Conservation (phyloP, 1,140 invertebrate species). For the Thalassaphorura encarpata region DNA sequence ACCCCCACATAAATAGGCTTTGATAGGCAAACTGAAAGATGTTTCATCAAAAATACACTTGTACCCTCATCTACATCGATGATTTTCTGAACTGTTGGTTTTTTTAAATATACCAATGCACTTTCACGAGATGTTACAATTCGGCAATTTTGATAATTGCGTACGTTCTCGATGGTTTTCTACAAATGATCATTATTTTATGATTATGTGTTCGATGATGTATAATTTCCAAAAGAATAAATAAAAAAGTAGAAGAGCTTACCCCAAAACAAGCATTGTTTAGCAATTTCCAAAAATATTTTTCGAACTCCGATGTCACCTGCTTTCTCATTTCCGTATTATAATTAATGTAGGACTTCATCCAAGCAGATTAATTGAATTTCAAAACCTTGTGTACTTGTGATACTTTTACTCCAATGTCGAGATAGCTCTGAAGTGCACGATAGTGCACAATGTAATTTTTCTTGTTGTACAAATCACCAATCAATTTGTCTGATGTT, state of each 20-base stretch:
- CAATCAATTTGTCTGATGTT: conserved; percentile 6
- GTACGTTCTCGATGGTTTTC: neutral
- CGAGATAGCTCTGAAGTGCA: conserved; percentile 3
- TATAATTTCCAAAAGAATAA: too few relatives aligned
- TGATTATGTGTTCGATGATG: too few relatives aligned
- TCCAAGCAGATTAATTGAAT: conserved; percentile 6
- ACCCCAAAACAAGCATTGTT: conserved; percentile 41
- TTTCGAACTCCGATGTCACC: conserved; percentile 38
- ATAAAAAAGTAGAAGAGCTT: too few relatives aligned
- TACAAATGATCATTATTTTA: too few relatives aligned
- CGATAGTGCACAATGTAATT: conserved; percentile 12
- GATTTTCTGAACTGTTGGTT: conserved; percentile 35
- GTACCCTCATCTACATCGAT: conserved; percentile 37
- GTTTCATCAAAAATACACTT: conserved; percentile 36
- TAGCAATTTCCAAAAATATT: conserved; percentile 40
- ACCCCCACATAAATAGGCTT: conserved; percentile 40
- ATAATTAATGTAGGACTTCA: conserved; percentile 4
- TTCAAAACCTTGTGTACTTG: neutral
- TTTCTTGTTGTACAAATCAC: conserved; percentile 2
- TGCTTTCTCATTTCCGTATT: conserved; percentile 31
- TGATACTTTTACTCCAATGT: neutral
- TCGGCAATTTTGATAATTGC: neutral
- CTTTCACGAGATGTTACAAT: neutral
- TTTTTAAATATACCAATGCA: conserved; percentile 13
- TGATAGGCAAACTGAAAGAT: conserved; percentile 35